These are phyloP conservation scores for Uloborus diversus DNA, from an alignment of 1,140 invertebrate genomes.

Conservation along the genomic window DNA sequence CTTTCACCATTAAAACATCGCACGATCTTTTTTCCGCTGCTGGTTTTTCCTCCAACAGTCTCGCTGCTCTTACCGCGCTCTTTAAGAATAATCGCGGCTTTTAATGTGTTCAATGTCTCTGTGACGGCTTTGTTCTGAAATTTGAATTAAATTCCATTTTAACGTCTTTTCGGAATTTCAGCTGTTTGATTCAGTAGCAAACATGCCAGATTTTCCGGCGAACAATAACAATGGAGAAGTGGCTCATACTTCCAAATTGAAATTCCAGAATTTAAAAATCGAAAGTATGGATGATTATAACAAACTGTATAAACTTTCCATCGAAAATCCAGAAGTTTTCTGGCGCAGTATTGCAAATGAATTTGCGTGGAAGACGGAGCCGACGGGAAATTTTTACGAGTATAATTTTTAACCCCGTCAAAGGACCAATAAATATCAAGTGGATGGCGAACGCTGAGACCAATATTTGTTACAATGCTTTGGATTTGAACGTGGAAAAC, in stretches of 20 bases:
- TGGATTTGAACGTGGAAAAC: slow-evolving; percentile 87
- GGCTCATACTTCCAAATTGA: not conserved
- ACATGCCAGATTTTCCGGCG: slow-evolving; percentile 21
- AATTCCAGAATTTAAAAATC: slow-evolving; percentile 68
- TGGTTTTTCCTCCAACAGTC: not conserved
- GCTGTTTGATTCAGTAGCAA: not conserved
- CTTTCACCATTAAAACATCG: not conserved
- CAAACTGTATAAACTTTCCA: slow-evolving; percentile 83
- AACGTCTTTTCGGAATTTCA: not conserved
- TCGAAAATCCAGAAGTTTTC: slow-evolving; percentile 86
- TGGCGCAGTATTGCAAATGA: slow-evolving; percentile 88
- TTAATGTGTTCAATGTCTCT: not conserved
- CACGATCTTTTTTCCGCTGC: not conserved
- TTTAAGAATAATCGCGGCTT: not conserved
- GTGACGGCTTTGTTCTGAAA: not conserved
- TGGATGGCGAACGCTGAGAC: slow-evolving; percentile 95
- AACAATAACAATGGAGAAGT: not conserved
- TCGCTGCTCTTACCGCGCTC: not conserved
- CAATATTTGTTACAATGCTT: slow-evolving; percentile 94
- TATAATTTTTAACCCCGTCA: slow-evolving; percentile 92
- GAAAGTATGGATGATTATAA: slow-evolving; percentile 77
- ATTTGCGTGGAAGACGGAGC: slow-evolving; percentile 87
- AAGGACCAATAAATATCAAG: slow-evolving; percentile 89
- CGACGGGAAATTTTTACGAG: slow-evolving; percentile 76
- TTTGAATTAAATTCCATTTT: not conserved